phyloP scores from a whole-genome alignment of 2,113 vertebrate genomes.

The Murina feae region DNA sequence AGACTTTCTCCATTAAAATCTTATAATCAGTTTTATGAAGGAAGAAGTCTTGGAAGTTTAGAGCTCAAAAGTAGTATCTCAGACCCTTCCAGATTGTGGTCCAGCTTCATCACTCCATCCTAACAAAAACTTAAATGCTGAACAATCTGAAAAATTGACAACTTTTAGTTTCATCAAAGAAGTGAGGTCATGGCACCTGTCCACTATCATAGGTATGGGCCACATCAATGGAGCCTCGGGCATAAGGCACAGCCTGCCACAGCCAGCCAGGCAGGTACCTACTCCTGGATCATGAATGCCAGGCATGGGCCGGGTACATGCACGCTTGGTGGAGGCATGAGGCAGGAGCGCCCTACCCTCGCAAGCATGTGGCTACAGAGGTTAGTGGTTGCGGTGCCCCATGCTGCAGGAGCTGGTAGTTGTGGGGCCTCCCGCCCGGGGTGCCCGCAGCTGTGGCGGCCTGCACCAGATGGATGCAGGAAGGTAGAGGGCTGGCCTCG shows the following conservation, averaged over 20 bases:
- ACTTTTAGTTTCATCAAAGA: neutral
- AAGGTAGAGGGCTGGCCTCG: constrained; percentile 22
- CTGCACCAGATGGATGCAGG: constrained; percentile 50
- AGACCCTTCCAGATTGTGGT: neutral
- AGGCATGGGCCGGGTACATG: constrained; percentile 44
- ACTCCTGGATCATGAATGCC: constrained; percentile 12
- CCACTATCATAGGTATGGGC: constrained; percentile 47
- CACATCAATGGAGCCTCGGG: constrained; percentile 74
- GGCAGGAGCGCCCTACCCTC: neutral
- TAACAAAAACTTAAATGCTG: neutral
- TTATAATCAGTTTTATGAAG: neutral
- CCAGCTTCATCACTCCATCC: neutral
- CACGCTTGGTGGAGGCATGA: neutral
- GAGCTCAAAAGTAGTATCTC: neutral
- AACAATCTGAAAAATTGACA: neutral
- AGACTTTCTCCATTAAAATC: constrained; percentile 17
- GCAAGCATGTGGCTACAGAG: no score
- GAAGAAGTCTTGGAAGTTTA: neutral
- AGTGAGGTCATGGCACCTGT: neutral
- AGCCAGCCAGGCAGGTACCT: constrained; percentile 8
- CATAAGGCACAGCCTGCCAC: constrained; percentile 13
- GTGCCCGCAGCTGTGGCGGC: neutral
- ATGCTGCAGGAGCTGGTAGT: neutral
- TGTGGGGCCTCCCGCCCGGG: neutral
- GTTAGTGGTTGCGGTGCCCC: neutral